A percentile compares a stretch with the other conserved stretches of the same genome.
Evolutionary conservation across 2,797 vertebrate species (phyloP).

Genomic region (Melanitta fusca): DNA sequence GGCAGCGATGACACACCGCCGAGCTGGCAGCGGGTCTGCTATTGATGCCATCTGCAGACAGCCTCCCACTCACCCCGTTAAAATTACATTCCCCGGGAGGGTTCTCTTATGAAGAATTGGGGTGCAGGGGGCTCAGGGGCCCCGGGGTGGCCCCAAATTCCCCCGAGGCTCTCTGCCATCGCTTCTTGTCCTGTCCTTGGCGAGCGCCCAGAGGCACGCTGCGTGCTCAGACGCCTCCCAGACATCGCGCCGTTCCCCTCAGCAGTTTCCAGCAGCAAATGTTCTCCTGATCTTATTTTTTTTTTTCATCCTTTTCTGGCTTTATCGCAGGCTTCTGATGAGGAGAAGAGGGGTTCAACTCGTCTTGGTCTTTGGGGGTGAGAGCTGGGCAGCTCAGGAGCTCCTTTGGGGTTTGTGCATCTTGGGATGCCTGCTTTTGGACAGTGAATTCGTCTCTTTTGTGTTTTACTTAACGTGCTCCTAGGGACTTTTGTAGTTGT

Average conservation of each 20-base stretch:
- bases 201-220: fast-evolving
- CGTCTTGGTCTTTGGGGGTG: not conserved
- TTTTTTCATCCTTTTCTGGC: not conserved
- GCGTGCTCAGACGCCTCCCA: not conserved
- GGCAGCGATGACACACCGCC: conserved; percentile 31
- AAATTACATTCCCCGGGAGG: not conserved
- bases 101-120: not conserved
- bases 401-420: not conserved
- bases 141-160: fast-evolving
- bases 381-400: not conserved
- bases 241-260: not conserved
- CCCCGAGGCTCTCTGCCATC: not conserved
- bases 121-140: fast-evolving
- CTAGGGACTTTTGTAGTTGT: not conserved
- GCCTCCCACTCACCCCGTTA: conserved; percentile 4
- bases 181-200: not conserved
- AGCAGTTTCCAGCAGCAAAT: conserved; percentile 49
- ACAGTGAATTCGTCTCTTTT: not conserved
- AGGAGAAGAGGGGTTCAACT: not conserved
- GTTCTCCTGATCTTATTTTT: not conserved
- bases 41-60: conserved; percentile 61
- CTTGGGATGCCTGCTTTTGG: not conserved
- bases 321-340: not conserved
- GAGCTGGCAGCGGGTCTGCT: conserved; percentile 21
- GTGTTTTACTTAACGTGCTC: not conserved